phyloP scores from a whole-genome alignment of 64 coral and sea anemone genomes.

The Astreopora myriophthalma region DNA sequence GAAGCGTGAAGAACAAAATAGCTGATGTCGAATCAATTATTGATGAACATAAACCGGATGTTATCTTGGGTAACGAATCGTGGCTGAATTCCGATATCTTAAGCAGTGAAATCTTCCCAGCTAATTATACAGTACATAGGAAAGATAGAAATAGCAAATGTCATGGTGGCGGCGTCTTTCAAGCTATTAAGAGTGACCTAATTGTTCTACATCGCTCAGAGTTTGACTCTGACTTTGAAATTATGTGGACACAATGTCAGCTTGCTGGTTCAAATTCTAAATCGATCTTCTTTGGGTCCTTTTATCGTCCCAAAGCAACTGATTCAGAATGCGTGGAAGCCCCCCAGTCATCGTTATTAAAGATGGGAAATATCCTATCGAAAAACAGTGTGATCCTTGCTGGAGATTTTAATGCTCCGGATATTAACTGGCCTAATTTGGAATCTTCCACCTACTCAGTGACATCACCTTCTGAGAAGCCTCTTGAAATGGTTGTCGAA shows the following conservation, averaged over 20 bases:
- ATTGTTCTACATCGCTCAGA: constrained; percentile 23
- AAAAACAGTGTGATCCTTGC: no score
- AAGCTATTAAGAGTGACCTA: constrained; percentile 21
- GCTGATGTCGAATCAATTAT: constrained; percentile 39
- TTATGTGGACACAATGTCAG: constrained; percentile 51
- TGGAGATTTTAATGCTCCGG: no score
- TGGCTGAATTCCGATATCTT: constrained; percentile 14
- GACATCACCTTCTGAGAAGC: no score
- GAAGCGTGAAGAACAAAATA: constrained; percentile 60
- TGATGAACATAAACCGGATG: constrained; percentile 14
- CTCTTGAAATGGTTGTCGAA: no score
- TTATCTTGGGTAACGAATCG: constrained; percentile 30
- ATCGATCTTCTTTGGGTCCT: constrained; percentile 28
- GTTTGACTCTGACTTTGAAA: constrained; percentile 28
- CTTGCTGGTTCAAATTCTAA: neutral
- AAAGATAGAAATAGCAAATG: neutral
- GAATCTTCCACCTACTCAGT: no score
- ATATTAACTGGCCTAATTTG: no score
- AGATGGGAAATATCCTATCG: no score
- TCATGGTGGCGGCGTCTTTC: constrained; percentile 31
- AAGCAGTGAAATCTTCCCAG: constrained; percentile 9
- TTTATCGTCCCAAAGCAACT: constrained; percentile 21
- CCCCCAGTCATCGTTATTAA: no score
- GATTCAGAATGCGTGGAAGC: no score
- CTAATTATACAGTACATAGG: neutral